Evolutionary conservation across 2,888 invertebrate genomes (phyloP), one percentile per base, ranked within the genome.

Genomic region (Pheosia gnoma): DNA sequence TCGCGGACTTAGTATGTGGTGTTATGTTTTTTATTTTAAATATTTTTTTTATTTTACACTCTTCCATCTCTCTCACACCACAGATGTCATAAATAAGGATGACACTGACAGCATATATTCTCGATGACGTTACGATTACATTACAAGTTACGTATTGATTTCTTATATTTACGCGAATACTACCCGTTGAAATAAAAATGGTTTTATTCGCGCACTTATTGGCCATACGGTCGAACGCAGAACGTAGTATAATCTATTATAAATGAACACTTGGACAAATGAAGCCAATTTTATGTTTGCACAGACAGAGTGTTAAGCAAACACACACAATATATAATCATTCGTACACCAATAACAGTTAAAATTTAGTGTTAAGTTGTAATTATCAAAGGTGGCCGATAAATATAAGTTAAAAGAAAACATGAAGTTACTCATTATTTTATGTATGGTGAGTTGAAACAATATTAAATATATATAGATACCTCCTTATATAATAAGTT

Each of bases 221-320:
- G 4, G 53, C 53, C 53, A 51, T 8, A 51, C 49, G 3, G 49
- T 51, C 8, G 6, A 51, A 51, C 51, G 51, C 7, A 51, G 25
- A 7, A 13, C 8, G 6, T 49, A 7, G 51, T 25, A 25, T 25
- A 51, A 51, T 51, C 51, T 8, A 25, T 51, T 51, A 37, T 9
- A 37, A 4, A 9, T 3, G 36, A 55, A 55, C 55, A 55, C 55
- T 55, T 55, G 55, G 3, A 39, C 55, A 55, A 55, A 55, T 55
- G 53, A 55, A 55, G 55, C 39, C 55, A 55, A 55, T 55, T 39
- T 39, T 2, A 8, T 39, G 39, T 39, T 55, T 55, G 39, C 4
- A 39, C 13, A 55, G 13, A 47, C 55, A 39, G 13, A 13, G n/a
- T 54, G 13, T 55, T 55, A 8, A n/a, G 11, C 39, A 55, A 55